These are phyloP conservation scores for Borostomias antarcticus DNA, from an alignment of 2,797 vertebrate species.

Conservation along the genomic window DNA sequence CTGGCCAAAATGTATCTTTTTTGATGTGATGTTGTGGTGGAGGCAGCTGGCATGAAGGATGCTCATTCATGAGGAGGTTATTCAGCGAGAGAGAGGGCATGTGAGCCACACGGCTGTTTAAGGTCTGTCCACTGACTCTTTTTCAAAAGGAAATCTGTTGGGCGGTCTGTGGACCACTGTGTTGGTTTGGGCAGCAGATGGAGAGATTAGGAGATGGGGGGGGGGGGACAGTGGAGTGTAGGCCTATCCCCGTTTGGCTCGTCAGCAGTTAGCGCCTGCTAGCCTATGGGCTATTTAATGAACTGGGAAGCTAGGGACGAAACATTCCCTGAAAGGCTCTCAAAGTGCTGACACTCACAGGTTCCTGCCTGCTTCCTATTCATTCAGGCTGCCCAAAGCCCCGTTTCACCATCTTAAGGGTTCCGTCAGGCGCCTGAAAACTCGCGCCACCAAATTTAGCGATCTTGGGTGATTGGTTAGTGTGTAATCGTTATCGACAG, in stretches of 20 bases:
- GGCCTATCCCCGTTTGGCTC: slow-evolving; percentile 70
- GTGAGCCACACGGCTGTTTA: slow-evolving; percentile 63
- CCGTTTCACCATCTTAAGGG: slow-evolving; percentile 25
- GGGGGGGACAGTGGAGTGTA: slow-evolving; percentile 56
- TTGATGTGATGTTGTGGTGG: slow-evolving; percentile 37
- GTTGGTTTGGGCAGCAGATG: slow-evolving; percentile 74
- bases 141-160: slow-evolving; percentile 72
- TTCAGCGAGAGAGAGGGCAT: slow-evolving; percentile 37
- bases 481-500: slow-evolving; percentile 9
- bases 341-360: slow-evolving; percentile 64
- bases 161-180: slow-evolving; percentile 60
- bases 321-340: slow-evolving; percentile 49
- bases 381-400: slow-evolving; percentile 33
- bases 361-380: slow-evolving; percentile 49
- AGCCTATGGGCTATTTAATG: slow-evolving; percentile 58
- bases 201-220: slow-evolving; percentile 70
- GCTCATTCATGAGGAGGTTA: not conserved
- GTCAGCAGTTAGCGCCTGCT: slow-evolving; percentile 71
- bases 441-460: not conserved
- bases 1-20: slow-evolving; percentile 46
- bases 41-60: slow-evolving; percentile 8
- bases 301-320: slow-evolving; percentile 49
- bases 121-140: slow-evolving; percentile 56
- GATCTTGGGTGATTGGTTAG: not conserved
- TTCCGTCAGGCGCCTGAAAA: not conserved